Evolutionary conservation across 2,888 invertebrate species (phyloP).

Genomic region (Myathropa florea): DNA sequence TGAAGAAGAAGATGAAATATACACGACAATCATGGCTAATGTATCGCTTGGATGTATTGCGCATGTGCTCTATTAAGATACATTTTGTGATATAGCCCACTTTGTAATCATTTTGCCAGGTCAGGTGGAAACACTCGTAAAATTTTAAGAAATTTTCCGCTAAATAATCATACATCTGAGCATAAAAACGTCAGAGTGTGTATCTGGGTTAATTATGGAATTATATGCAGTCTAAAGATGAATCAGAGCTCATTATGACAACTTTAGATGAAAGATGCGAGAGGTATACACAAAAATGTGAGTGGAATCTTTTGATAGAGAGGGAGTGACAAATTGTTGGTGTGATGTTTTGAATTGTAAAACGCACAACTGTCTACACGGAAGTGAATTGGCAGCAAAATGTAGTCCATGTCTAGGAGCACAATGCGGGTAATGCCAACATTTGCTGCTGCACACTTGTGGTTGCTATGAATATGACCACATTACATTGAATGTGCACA

Average conservation of each 20-base stretch:
- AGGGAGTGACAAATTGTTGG: background rate
- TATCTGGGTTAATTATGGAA: slow-evolving; percentile 17
- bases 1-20: background rate
- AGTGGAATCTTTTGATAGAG: background rate
- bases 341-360: background rate
- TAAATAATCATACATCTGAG: background rate
- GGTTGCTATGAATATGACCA: background rate
- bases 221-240: slow-evolving; percentile 17
- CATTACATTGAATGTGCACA: background rate
- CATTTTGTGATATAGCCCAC: background rate
- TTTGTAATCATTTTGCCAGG: slow-evolving; percentile 7
- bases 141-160: slow-evolving; percentile 23
- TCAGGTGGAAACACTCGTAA: slow-evolving; percentile 43
- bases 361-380: background rate
- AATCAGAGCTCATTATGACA: slow-evolving; percentile 3
- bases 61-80: slow-evolving; percentile 12
- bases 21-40: slow-evolving; percentile 5
- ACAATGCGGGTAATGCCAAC: background rate
- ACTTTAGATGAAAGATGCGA: slow-evolving; percentile 2
- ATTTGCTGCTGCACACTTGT: background rate
- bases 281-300: background rate
- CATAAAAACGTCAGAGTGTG: background rate
- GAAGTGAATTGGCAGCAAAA: background rate
- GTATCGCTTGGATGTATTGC: background rate
- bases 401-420: background rate